A percentile compares a stretch with the other conserved stretches of the same genome.
Evolutionary conservation across 2,888 invertebrate genomes (phyloP).

Genomic region (Adelphocoris suturalis): DNA sequence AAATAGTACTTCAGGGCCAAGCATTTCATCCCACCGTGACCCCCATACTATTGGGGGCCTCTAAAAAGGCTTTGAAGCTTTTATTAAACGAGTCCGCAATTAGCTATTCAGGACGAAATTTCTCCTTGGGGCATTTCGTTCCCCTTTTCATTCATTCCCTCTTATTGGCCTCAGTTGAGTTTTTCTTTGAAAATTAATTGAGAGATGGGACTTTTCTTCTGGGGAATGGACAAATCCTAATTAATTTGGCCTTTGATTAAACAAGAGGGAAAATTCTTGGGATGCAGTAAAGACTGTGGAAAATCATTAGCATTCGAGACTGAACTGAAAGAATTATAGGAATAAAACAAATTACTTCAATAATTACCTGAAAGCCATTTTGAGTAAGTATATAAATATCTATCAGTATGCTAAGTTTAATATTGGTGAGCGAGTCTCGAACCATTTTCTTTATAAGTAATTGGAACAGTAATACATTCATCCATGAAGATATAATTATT

Average conservation of each 20-base stretch:
- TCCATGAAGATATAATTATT: no score
- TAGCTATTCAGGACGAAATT: neutral
- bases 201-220: neutral
- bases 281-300: no score
- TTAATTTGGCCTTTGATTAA: constrained; percentile 22
- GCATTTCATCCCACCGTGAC: neutral
- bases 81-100: constrained; percentile 5
- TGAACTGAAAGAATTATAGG: no score
- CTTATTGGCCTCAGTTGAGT: neutral
- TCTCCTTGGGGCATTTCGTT: neutral
- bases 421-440: no score
- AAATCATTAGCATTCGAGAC: no score
- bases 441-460: no score
- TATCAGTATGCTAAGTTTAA: no score
- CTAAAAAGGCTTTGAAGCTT: neutral
- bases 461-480: no score
- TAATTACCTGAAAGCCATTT: no score
- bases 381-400: no score
- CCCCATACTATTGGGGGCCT: neutral
- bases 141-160: neutral
- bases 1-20: neutral
- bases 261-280: neutral
- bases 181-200: constrained; percentile 30
- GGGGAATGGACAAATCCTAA: neutral
- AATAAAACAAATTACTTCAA: no score